phyloP scores from a whole-genome alignment of 2,113 vertebrate species.

The Rhynchomys soricoides region DNA sequence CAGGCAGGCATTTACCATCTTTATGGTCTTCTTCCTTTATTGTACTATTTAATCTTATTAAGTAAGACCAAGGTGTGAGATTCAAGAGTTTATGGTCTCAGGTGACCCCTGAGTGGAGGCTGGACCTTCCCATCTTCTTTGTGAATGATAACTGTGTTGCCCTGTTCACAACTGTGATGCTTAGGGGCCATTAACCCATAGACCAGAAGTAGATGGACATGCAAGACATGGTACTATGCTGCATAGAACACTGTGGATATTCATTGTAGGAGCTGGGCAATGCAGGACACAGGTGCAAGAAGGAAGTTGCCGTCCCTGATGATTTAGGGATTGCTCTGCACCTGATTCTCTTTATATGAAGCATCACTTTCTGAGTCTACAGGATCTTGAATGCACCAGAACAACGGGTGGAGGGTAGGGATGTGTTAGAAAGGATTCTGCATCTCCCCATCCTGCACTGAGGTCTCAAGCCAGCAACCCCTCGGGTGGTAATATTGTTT shows the following conservation, averaged over 20 bases:
- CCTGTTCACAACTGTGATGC: neutral
- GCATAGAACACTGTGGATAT: accelerated
- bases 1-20: neutral
- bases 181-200: no score
- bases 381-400: accelerated
- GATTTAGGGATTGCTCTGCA: neutral
- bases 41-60: neutral
- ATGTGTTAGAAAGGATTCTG: neutral
- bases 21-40: neutral
- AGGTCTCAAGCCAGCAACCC: accelerated
- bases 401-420: accelerated
- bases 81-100: neutral
- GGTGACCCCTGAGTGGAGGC: neutral
- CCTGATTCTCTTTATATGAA: neutral
- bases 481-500: neutral
- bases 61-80: neutral
- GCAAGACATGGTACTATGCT: accelerated
- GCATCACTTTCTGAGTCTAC: neutral
- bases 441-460: accelerated
- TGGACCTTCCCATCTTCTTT: neutral
- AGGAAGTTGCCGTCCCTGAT: no score
- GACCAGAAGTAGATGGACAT: neutral
- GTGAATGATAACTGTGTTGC: accelerated
- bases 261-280: accelerated
- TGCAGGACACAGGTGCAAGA: accelerated